phyloP scores from a whole-genome alignment of 2,113 vertebrate genomes.

The Zosterops pallidus region DNA sequence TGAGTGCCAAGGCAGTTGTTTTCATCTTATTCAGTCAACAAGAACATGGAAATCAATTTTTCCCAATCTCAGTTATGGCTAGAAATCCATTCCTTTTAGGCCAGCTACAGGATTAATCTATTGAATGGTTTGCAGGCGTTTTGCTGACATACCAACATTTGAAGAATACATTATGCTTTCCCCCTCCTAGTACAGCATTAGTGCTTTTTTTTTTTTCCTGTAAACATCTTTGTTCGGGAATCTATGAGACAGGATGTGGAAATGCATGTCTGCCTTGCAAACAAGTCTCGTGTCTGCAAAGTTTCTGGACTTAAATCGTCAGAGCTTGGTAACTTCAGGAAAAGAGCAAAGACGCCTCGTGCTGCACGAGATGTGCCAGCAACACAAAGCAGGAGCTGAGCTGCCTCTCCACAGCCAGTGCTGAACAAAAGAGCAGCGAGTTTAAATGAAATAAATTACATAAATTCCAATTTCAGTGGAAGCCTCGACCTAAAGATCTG shows the following conservation, averaged over 20 bases:
- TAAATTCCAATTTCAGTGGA: background rate
- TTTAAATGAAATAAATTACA: background rate
- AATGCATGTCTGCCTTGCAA: conserved; percentile 37
- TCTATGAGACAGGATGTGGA: conserved; percentile 56
- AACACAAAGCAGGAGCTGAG: background rate
- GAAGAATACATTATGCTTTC: conserved; percentile 79
- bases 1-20: conserved; percentile 65
- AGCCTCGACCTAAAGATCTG: background rate
- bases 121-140: conserved; percentile 77
- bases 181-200: conserved; percentile 58
- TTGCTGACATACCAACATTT: conserved; percentile 84
- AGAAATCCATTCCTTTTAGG: conserved; percentile 81
- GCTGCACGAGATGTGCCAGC: background rate
- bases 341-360: background rate
- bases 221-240: conserved; percentile 66
- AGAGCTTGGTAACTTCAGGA: background rate
- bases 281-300: conserved; percentile 2
- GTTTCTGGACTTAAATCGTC: background rate
- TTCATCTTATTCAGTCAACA: conserved; percentile 80
- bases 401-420: background rate
- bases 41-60: conserved; percentile 84
- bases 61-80: conserved; percentile 80
- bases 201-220: conserved; percentile 41
- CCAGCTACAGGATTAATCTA: conserved; percentile 83
- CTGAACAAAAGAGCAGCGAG: background rate